phyloP scores from a whole-genome alignment of 2,797 vertebrate genomes.

The Macroramphosus scolopax region DNA sequence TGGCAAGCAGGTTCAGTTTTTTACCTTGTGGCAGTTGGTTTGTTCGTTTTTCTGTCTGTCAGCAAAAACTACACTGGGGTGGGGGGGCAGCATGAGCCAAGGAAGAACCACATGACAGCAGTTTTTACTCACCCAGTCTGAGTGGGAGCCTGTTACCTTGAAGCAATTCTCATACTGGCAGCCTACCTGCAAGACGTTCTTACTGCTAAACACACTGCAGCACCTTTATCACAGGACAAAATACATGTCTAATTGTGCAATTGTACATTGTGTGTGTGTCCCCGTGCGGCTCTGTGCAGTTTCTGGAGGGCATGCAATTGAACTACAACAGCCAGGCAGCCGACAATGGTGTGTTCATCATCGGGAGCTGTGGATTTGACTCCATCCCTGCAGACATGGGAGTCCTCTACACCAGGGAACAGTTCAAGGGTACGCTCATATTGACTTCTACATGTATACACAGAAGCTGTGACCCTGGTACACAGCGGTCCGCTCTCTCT shows the following conservation, averaged over 20 bases:
- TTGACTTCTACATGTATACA: not conserved
- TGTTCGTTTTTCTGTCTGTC: no score
- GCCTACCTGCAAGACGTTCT: no score
- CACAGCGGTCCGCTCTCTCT: not conserved
- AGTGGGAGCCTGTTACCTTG: no score
- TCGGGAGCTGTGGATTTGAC: constrained; percentile 97
- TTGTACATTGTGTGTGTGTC: constrained; percentile 4
- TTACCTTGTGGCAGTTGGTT: no score
- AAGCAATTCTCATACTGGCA: no score
- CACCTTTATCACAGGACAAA: no score
- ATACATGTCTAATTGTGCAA: not conserved
- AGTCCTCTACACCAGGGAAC: constrained; percentile 89
- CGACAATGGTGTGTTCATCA: constrained; percentile 87
- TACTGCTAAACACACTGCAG: no score
- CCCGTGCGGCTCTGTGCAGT: constrained; percentile 73
- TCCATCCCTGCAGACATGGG: constrained; percentile 96
- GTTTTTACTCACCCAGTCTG: constrained; percentile 8
- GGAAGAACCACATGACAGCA: constrained; percentile 20
- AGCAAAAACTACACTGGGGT: no score
- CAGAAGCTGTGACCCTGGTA: not conserved
- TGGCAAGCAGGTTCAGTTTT: no score
- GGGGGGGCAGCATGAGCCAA: no score
- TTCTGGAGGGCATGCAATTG: constrained; percentile 89
- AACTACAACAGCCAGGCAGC: constrained; percentile 87
- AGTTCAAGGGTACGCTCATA: constrained; percentile 83